Base-by-base conservation (phyloP, 2,888 invertebrate genomes). In the Rhyacophila evoluta region DNA sequence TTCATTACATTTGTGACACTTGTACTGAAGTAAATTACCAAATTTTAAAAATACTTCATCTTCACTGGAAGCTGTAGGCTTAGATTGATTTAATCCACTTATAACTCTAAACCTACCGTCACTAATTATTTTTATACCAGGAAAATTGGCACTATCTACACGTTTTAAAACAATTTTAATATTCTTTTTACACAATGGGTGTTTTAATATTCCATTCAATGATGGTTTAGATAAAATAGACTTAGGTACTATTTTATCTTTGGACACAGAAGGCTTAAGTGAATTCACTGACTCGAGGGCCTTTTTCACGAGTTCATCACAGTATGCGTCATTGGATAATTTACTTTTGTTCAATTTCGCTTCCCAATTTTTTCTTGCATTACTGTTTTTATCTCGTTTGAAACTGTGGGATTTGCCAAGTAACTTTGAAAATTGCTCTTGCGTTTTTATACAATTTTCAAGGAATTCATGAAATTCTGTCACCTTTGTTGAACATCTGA, bases 401-500 rank as follows among this genome's bases (percentile, higher is more conserved):
- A 28, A 67, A 29, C 33, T 74, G 10, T 27, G 67, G 11, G 70
- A 71, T 71, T 77, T 79, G 71, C 88, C 88, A 33, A 88, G 72
- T 4, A 84, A 84, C 38, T 84, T 85, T 0, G 73, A 74, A 8
- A 81, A 74, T n/a, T 33, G 89, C 41, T 87, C 85, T 84, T 90
- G 90, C 1, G 89, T 87, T 83, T 85, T 87, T 55, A 87, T 84
- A 86, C 90, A 89, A 84, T 86, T 89, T 68, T 89, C 86, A 69
- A 88, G 85, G 84, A 90, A 90, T 83, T 90, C 90, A 84, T 88
- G 84, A 2, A 89, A 84, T 82, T 90, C 90, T 83, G 89, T 88
- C 28, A 90, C 85, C 83, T 90, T 90, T 11, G 90, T 89, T 76
- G 90, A 89, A 81, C 90, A 90, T 12, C 90, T 85, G 82, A 89